Evolutionary conservation across 2,113 vertebrate genomes (phyloP).

Genomic region (Dasypus novemcinctus): DNA sequence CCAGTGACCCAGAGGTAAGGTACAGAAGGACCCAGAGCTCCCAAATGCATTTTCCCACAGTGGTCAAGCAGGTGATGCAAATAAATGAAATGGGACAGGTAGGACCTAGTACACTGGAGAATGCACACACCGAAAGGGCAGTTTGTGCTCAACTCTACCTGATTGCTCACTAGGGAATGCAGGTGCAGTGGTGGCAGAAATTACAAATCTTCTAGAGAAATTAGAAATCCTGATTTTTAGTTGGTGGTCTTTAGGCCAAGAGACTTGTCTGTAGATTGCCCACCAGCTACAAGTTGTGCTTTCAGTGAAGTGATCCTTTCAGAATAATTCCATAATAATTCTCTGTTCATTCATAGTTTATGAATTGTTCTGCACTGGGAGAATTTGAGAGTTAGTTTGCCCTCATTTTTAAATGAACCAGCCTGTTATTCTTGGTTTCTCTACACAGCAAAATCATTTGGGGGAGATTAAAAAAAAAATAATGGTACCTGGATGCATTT

Average conservation of each 20-base stretch:
- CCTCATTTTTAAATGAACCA: background rate
- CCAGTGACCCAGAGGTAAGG: background rate
- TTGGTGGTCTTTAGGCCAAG: too few relatives aligned
- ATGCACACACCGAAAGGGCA: fast-evolving
- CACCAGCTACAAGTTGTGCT: background rate
- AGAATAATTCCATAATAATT: background rate
- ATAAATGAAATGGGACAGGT: background rate
- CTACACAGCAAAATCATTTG: background rate
- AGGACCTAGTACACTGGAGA: background rate
- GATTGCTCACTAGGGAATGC: too few relatives aligned
- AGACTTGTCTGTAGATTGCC: background rate
- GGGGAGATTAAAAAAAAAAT: background rate
- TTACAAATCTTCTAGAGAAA: background rate
- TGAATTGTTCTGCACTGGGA: background rate
- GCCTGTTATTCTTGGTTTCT: background rate
- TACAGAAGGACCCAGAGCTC: background rate
- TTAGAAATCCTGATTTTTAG: background rate
- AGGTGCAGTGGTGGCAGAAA: background rate
- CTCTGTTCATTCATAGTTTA: background rate
- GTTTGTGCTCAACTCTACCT: background rate
- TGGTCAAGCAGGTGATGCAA: background rate
- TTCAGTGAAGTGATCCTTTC: background rate
- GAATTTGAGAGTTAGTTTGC: background rate
- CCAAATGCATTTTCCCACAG: fast-evolving
- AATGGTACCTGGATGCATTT: background rate